These are phyloP conservation scores for Entomobrya multifasciata DNA, from an alignment of 2,888 invertebrate genomes.

Conservation along the genomic window DNA sequence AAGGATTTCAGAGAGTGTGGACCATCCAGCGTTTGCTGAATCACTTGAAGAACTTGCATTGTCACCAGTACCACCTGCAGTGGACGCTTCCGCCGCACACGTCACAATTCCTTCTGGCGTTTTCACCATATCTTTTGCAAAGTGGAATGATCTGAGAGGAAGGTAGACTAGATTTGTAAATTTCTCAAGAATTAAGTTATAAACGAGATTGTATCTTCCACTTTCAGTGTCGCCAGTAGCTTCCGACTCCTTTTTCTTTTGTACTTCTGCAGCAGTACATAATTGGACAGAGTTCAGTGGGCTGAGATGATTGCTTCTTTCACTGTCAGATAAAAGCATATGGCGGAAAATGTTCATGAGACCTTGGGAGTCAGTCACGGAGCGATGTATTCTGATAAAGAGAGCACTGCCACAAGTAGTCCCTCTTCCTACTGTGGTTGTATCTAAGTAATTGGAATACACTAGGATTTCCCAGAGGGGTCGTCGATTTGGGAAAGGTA, in stretches of 20 bases:
- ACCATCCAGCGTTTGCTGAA: constrained; percentile 55
- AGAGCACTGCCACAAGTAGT: constrained; percentile 67
- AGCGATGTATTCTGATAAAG: constrained; percentile 71
- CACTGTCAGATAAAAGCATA: constrained; percentile 43
- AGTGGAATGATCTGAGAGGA: constrained; percentile 50
- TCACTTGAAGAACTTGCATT: constrained; percentile 14
- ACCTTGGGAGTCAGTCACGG: constrained; percentile 66
- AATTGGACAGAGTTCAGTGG: constrained; percentile 30
- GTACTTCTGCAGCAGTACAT: neutral
- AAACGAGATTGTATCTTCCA: neutral
- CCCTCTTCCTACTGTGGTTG: constrained; percentile 54
- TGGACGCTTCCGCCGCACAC: neutral
- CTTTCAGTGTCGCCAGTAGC: neutral
- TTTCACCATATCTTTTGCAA: constrained; percentile 33
- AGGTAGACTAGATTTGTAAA: constrained; percentile 61
- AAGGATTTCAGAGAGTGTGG: constrained; percentile 29
- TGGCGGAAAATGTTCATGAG: constrained; percentile 66
- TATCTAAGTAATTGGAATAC: constrained; percentile 69
- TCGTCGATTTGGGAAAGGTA: constrained; percentile 74
- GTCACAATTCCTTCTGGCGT: constrained; percentile 55
- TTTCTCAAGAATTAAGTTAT: constrained; percentile 35
- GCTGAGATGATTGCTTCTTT: neutral
- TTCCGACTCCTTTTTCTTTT: constrained; percentile 18
- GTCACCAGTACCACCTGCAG: too few relatives aligned
- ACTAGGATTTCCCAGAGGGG: constrained; percentile 76